Evolutionary conservation across 2,888 invertebrate genomes (phyloP).

Genomic region (Caradrina kadenii): DNA sequence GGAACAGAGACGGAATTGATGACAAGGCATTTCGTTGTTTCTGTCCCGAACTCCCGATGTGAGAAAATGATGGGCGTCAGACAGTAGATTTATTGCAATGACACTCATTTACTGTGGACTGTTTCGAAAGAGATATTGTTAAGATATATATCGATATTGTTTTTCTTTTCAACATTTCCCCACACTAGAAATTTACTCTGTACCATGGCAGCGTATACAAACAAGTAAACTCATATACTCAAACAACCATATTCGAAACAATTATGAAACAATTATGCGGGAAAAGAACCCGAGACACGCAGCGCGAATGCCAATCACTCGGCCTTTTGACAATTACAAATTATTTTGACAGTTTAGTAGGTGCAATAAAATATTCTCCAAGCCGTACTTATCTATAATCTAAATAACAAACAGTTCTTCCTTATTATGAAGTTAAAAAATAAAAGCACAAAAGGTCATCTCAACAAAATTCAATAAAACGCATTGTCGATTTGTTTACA

Average conservation of each 20-base stretch:
- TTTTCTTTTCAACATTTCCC: constrained; percentile 5
- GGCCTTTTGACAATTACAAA: no score
- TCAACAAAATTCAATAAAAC: constrained; percentile 59
- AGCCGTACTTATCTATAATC: background rate
- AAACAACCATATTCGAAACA: no score
- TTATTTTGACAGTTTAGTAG: no score
- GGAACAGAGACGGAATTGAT: constrained; percentile 78
- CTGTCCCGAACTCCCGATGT: constrained; percentile 63
- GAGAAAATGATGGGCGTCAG: constrained; percentile 72
- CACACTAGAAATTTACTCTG: no score
- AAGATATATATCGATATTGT: background rate
- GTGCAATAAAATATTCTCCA: background rate
- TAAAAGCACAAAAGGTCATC: constrained; percentile 56
- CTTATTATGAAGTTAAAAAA: background rate
- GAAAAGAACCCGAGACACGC: no score
- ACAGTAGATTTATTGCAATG: constrained; percentile 66
- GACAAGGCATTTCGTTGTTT: constrained; percentile 82
- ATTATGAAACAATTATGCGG: no score
- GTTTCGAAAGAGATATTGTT: constrained; percentile 12
- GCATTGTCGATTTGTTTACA: constrained; percentile 68
- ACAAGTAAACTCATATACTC: no score
- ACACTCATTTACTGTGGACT: constrained; percentile 42
- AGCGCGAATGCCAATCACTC: no score
- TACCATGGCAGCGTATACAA: no score
- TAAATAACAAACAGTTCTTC: background rate